These are phyloP conservation scores for Cordilura impudica DNA, from an alignment of 2,888 invertebrate species.

Conservation along the genomic window DNA sequence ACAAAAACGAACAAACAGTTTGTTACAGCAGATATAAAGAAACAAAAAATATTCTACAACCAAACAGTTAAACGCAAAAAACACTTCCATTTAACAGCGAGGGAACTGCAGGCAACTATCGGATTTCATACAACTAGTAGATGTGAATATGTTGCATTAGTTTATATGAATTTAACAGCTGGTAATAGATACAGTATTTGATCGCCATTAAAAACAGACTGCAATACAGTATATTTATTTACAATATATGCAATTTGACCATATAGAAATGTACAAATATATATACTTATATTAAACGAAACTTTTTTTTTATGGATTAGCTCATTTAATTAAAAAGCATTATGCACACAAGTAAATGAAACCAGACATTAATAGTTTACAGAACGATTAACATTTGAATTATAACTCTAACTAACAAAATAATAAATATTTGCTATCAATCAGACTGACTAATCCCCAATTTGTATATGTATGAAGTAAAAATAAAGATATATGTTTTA, in stretches of 20 bases:
- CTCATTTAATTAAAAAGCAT: too few species aligned
- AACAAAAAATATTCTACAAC: slow-evolving; percentile 13
- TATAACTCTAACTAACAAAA: too few species aligned
- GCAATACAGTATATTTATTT: slow-evolving; percentile 34
- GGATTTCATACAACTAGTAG: slow-evolving; percentile 56
- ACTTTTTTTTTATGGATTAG: slow-evolving; percentile 34
- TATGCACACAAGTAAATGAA: too few species aligned
- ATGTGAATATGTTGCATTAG: not conserved
- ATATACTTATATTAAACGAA: slow-evolving; percentile 40
- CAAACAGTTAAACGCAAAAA: slow-evolving; percentile 21
- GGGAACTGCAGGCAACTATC: slow-evolving; percentile 49
- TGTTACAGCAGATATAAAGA: slow-evolving; percentile 15
- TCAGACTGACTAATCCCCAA: too few species aligned
- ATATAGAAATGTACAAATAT: too few species aligned
- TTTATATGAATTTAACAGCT: slow-evolving; percentile 16
- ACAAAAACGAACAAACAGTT: slow-evolving; percentile 56
- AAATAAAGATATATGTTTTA: too few species aligned
- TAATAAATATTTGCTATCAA: too few species aligned
- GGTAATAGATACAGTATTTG: slow-evolving; percentile 16
- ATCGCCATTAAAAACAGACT: slow-evolving; percentile 27
- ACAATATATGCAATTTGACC: slow-evolving; percentile 14
- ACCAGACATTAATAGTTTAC: too few species aligned
- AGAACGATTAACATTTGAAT: too few species aligned
- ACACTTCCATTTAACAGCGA: slow-evolving; percentile 57
- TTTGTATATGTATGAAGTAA: too few species aligned